Conservation (phyloP, 2,113 vertebrate genomes). For the Rhabdomys dilectus region DNA sequence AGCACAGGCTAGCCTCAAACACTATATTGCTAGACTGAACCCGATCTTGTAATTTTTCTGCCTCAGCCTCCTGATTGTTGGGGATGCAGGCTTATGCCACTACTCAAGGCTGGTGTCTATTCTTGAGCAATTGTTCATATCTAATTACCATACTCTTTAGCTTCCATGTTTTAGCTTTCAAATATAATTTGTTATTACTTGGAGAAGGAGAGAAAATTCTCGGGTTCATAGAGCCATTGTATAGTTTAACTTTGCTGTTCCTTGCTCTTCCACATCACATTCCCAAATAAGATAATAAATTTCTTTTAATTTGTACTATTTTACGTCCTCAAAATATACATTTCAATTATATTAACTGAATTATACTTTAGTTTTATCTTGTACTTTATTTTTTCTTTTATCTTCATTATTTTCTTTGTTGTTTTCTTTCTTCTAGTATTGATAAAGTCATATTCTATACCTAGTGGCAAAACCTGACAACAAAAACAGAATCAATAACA, state of each 20-base stretch:
- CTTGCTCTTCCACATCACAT: not conserved
- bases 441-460: not conserved
- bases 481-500: not conserved
- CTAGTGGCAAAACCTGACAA: not conserved
- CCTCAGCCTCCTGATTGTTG: not conserved
- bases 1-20: not conserved
- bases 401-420: conserved; percentile 23
- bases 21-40: too few species aligned
- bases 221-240: not conserved
- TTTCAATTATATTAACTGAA: not conserved
- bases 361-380: conserved; percentile 43
- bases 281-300: not conserved
- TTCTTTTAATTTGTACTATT: not conserved
- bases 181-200: not conserved
- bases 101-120: not conserved
- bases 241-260: not conserved
- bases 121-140: not conserved
- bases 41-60: not conserved
- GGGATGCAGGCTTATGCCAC: not conserved
- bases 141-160: not conserved
- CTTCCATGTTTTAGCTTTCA: not conserved
- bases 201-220: not conserved
- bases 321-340: not conserved
- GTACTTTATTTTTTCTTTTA: conserved; percentile 43
- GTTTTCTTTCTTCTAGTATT: not conserved